Evolutionary conservation across 2,888 invertebrate genomes (phyloP), one percentile per base, ranked within the genome.

Genomic region (Papilio protenor): DNA sequence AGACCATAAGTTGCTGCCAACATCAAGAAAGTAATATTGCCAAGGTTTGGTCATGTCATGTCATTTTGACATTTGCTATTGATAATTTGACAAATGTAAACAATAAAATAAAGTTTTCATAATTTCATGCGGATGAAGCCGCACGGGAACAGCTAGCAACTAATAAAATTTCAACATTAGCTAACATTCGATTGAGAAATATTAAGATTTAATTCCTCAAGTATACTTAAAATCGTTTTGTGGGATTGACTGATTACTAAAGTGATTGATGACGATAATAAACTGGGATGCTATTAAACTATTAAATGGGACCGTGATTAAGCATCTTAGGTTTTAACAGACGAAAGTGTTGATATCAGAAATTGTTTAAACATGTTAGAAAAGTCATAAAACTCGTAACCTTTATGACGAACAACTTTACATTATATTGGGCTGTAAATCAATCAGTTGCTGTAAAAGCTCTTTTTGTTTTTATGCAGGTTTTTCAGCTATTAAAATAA

Each of bases 321-420:
- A 57, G 57, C 21, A 57, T 57, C 11, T 57, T 57, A 61, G 14
- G n/a, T 27, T 27, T 61, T 61, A 61, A 61, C 2, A 59, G 57
- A 27, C 23, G 61, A 61, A 61, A 61, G 61, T 61, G 61, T 61
- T 61, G 27, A 14, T 61, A 27, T 27, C 61, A 61, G 23, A 61
- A 61, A 61, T 61, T 23, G 14, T 5, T 23, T 23, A 61, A 61
- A 27, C 5, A 61, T 40, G 40, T 57, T 57, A 21, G 10, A 8
- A n/a, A 21, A 27, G 14, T 14, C 14, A 61, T 61, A 61, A 61
- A 61, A 61, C 2, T 12, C 27, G 10, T 16, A 16, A 61, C 23
- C 27, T 61, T 27, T 61, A 61, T 27, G 21, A 27, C 3, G 2
- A 6, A 16, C 52, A 10, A 10, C 16, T 27, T 27, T 23, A 59